A percentile compares a stretch with the other conserved stretches of the same genome.
These are phyloP conservation scores for Neoaliturus tenellus DNA, from an alignment of 2,888 invertebrate genomes.

Conservation along the genomic window DNA sequence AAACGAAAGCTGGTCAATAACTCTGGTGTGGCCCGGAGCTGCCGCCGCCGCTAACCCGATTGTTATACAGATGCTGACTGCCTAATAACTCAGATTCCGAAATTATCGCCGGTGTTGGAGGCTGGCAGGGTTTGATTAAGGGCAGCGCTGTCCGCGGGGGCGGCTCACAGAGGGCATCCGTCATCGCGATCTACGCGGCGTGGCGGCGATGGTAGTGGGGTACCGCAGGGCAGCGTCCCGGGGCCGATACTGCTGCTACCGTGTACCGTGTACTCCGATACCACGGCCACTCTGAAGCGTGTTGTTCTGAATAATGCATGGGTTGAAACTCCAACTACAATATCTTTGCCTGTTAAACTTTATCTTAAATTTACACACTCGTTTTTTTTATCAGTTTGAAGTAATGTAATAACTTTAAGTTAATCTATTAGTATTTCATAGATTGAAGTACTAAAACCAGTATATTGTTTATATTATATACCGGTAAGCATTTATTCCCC, in stretches of 20 bases:
- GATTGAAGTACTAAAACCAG: no score
- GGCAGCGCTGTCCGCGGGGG: background rate
- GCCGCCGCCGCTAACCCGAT: conserved; percentile 40
- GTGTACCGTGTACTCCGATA: background rate
- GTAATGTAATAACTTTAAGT: no score
- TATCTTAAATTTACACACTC: no score
- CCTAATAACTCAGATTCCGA: conserved; percentile 41
- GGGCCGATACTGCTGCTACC: background rate
- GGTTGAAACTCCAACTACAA: no score
- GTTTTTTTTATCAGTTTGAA: no score
- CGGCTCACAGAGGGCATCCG: background rate
- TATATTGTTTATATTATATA: no score
- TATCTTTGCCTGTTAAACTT: no score
- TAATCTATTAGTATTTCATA: no score
- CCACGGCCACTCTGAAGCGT: no score
- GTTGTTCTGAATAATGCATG: no score
- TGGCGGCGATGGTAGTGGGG: background rate
- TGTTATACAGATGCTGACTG: conserved; percentile 48
- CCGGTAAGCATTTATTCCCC: no score
- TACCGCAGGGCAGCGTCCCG: background rate
- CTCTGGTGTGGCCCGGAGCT: background rate
- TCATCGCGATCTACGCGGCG: background rate
- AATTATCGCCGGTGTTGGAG: conserved; percentile 32
- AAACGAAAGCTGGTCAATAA: conserved; percentile 33
- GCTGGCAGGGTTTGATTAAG: conserved; percentile 20